Percentiles rank a stretch among this genome's conserved stretches.
phyloP scores from a whole-genome alignment of 2,888 invertebrate species.

The Biston stratarius region DNA sequence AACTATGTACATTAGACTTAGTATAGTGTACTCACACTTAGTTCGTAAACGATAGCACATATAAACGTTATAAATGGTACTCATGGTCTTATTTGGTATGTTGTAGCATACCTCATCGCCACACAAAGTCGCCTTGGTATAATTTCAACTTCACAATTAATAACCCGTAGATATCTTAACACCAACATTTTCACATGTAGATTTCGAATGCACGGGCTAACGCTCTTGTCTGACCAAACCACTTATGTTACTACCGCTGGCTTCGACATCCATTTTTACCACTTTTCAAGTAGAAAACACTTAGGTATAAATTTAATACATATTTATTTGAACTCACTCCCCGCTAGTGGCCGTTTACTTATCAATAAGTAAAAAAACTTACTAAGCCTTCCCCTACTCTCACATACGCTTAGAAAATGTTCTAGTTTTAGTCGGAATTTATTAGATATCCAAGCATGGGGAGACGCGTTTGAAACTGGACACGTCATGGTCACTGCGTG shows the following conservation, averaged over 20 bases:
- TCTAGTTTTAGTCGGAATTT: background rate
- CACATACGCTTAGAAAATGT: background rate
- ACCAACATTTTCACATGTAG: constrained; percentile 4
- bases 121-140: background rate
- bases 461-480: background rate
- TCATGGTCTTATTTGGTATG: background rate
- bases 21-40: too few relatives aligned
- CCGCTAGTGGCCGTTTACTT: background rate
- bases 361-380: background rate
- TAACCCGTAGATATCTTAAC: constrained; percentile 9
- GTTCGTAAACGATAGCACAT: background rate
- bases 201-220: constrained; percentile 2
- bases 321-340: background rate
- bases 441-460: background rate
- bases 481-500: too few relatives aligned
- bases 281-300: constrained; percentile 7
- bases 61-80: background rate
- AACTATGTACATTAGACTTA: too few relatives aligned
- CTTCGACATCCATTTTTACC: constrained; percentile 4
- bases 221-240: background rate
- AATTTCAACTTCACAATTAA: constrained; percentile 1
- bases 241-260: constrained; percentile 1
- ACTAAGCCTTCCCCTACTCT: background rate
- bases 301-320: background rate
- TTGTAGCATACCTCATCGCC: background rate